phyloP scores from a whole-genome alignment of 2,113 vertebrate genomes.

The Dermatemys mawii region DNA sequence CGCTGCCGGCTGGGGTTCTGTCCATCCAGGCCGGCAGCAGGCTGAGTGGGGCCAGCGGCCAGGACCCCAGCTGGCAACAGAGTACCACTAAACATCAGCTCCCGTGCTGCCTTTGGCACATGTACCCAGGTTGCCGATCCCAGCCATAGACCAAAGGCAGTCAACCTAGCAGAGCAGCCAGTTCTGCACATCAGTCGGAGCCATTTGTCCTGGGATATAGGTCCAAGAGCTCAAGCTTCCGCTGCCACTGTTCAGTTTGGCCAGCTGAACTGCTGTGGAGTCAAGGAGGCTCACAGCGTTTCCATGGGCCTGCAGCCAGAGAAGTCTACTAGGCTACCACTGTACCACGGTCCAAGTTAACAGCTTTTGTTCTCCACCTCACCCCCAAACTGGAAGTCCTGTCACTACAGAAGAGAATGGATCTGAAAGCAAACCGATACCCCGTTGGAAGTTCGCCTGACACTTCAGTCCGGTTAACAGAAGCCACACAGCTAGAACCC shows the following conservation, averaged over 20 bases:
- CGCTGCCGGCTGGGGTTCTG: no score
- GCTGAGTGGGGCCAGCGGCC: no score
- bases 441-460: not conserved
- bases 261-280: not conserved
- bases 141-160: not conserved
- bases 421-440: not conserved
- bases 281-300: not conserved
- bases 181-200: not conserved
- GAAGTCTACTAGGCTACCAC: not conserved
- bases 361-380: not conserved
- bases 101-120: no score
- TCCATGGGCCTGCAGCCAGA: not conserved
- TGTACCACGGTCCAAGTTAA: not conserved
- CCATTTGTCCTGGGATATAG: not conserved
- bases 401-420: not conserved
- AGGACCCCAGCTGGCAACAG: no score
- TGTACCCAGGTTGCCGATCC: no score
- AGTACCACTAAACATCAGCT: no score
- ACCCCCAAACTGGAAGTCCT: not conserved
- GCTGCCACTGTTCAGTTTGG: not conserved
- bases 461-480: not conserved
- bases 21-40: no score
- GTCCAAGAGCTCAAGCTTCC: not conserved
- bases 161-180: not conserved
- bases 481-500: not conserved